Evolutionary conservation across 2,113 vertebrate species (phyloP).

Genomic region (Podocnemis expansa): DNA sequence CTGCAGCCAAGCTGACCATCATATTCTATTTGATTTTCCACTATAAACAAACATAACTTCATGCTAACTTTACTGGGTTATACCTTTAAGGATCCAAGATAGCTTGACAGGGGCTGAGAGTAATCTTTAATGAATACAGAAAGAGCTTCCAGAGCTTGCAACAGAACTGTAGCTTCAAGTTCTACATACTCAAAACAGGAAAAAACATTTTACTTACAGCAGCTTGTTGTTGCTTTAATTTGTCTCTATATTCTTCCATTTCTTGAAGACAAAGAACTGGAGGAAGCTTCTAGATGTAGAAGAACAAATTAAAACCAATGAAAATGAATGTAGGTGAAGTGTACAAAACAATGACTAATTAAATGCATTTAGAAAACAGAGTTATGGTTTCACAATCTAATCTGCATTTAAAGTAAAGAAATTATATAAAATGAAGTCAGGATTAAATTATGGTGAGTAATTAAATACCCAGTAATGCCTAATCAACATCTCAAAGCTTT

Average conservation of each 20-base stretch:
- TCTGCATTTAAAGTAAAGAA: neutral
- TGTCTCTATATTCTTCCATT: conserved; percentile 93
- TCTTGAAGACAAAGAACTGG: conserved; percentile 93
- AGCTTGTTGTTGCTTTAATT: conserved; percentile 92
- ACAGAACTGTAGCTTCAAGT: neutral
- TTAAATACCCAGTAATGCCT: neutral
- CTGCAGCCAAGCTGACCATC: neutral
- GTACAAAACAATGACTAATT: neutral
- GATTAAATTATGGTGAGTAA: neutral
- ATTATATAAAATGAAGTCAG: neutral
- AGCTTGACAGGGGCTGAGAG: too few relatives aligned
- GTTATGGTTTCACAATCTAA: neutral
- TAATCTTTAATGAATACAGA: neutral
- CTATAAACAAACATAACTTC: neutral
- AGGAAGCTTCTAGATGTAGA: conserved; percentile 87
- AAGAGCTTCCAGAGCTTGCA: neutral
- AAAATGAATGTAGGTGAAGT: neutral
- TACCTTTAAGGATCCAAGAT: neutral
- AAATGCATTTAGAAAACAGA: neutral
- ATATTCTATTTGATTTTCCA: neutral
- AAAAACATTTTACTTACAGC: conserved; percentile 84
- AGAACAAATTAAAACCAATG: conserved; percentile 22
- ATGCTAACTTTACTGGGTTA: neutral
- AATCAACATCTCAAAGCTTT: neutral
- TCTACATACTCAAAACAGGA: neutral